Evolutionary conservation across 2,888 invertebrate genomes (phyloP).

Genomic region (Tachina grossa): DNA sequence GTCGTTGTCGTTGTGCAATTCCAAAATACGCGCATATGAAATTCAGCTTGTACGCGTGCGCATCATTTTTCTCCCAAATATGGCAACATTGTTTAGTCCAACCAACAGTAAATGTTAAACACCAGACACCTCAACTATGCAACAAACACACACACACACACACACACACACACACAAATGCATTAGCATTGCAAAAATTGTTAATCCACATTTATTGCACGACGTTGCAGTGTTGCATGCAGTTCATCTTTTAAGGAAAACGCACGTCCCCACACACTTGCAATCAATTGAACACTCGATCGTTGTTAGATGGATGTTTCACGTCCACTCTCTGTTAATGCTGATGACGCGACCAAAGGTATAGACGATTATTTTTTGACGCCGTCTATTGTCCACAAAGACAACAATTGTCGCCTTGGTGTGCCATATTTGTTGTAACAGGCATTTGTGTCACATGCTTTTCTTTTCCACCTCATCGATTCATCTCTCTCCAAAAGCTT

Average conservation of each 20-base stretch:
- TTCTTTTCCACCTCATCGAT: slow-evolving; percentile 59
- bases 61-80: slow-evolving; percentile 74
- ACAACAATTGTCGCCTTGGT: slow-evolving; percentile 80
- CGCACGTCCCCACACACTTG: slow-evolving; percentile 13
- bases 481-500: slow-evolving; percentile 38
- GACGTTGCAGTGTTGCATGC: slow-evolving; percentile 20
- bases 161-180: neutral
- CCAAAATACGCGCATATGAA: slow-evolving; percentile 43
- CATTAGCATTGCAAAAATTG: slow-evolving; percentile 40
- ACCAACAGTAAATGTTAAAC: slow-evolving; percentile 63
- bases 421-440: slow-evolving; percentile 78
- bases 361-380: slow-evolving; percentile 69
- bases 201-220: slow-evolving; percentile 68
- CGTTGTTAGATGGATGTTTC: slow-evolving; percentile 42
- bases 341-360: slow-evolving; percentile 58
- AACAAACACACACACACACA: neutral
- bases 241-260: slow-evolving; percentile 16
- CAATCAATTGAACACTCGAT: slow-evolving; percentile 7
- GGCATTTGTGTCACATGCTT: slow-evolving; percentile 71
- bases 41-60: slow-evolving; percentile 76
- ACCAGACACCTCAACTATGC: slow-evolving; percentile 57
- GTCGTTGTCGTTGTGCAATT: slow-evolving; percentile 22
- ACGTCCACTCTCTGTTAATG: slow-evolving; percentile 20
- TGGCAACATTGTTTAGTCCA: slow-evolving; percentile 67
- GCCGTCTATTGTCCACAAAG: slow-evolving; percentile 71